phyloP scores from a whole-genome alignment of 2,888 invertebrate species.

The Patella caerulea region DNA sequence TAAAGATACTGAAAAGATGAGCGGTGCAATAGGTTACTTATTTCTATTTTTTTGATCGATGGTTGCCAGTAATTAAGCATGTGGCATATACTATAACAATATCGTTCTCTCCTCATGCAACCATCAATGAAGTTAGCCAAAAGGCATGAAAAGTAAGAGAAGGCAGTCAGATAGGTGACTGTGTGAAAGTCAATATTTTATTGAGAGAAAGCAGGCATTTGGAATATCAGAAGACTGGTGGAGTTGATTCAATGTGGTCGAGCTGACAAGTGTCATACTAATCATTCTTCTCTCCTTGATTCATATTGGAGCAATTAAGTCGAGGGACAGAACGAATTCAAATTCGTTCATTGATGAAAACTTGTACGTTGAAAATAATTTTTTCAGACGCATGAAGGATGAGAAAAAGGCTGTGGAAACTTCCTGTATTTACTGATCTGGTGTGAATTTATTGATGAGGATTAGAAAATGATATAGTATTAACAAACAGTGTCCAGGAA shows the following conservation, averaged over 20 bases:
- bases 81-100: not conserved
- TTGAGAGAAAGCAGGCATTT: not conserved
- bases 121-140: too few relatives aligned
- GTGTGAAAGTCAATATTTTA: slow-evolving; percentile 2
- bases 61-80: not conserved
- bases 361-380: too few relatives aligned
- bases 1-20: not conserved
- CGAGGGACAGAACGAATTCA: not conserved
- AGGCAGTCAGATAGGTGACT: not conserved
- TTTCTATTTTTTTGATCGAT: not conserved
- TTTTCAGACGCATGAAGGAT: too few relatives aligned
- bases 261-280: slow-evolving; percentile 7
- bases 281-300: slow-evolving; percentile 1
- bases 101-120: not conserved
- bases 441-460: too few relatives aligned
- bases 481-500: too few relatives aligned
- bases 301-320: slow-evolving; percentile 10
- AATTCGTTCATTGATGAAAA: not conserved
- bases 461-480: too few relatives aligned
- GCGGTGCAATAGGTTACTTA: not conserved
- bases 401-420: too few relatives aligned
- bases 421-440: too few relatives aligned
- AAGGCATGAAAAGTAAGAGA: not conserved
- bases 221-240: not conserved
- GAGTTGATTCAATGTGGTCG: not conserved